Conservation (phyloP, 2,888 invertebrate genomes). For the Tolmerus cingulatus region DNA sequence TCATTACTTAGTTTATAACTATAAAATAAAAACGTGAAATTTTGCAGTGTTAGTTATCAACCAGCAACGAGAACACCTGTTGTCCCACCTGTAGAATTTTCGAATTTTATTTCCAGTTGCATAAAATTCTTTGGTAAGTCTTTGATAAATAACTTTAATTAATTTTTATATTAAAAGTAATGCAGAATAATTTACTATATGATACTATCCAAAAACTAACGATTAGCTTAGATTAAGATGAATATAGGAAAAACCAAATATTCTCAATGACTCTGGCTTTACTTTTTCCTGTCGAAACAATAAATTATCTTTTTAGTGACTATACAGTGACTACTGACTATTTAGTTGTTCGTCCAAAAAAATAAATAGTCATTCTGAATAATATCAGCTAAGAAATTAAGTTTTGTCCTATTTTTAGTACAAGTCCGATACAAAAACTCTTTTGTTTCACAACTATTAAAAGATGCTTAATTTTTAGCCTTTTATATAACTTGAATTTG, state of each 20-base stretch:
- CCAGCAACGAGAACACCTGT: neutral
- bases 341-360: neutral
- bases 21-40: neutral
- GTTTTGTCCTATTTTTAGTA: too few relatives aligned
- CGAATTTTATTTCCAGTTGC: neutral
- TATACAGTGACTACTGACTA: neutral
- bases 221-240: neutral
- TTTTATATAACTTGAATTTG: too few relatives aligned
- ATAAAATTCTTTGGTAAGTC: neutral
- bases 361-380: neutral
- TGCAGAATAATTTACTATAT: neutral
- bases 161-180: neutral
- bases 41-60: neutral
- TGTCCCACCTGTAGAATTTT: neutral
- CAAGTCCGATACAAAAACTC: too few relatives aligned
- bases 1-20: neutral
- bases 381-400: neutral
- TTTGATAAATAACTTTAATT: neutral
- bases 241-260: neutral
- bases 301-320: neutral
- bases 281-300: neutral
- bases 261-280: neutral
- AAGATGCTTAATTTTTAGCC: too few relatives aligned
- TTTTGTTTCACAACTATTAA: too few relatives aligned
- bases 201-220: neutral